Conservation (phyloP, 2,797 vertebrate genomes). For the Knipowitschia caucasica region DNA sequence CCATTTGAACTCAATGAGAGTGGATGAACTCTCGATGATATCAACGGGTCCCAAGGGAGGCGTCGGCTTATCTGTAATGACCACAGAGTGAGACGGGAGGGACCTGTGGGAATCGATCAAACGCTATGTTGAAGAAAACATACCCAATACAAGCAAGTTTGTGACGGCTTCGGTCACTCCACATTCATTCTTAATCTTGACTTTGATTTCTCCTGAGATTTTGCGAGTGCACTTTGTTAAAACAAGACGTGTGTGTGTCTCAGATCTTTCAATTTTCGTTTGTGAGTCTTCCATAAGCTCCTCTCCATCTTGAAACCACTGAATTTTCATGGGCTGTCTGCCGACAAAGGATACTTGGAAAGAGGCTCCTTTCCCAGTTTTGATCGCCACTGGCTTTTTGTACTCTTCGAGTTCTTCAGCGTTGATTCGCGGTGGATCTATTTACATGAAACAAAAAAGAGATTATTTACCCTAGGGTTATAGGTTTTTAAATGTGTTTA, state of each 20-base stretch:
- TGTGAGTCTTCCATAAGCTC: constrained; percentile 71
- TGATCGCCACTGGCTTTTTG: constrained; percentile 76
- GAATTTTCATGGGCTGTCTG: constrained; percentile 77
- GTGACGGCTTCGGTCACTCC: constrained; percentile 75
- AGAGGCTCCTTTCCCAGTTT: constrained; percentile 76
- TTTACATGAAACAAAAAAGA: neutral
- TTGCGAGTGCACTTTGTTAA: constrained; percentile 77
- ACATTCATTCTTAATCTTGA: constrained; percentile 84
- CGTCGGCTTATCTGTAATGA: constrained; percentile 81
- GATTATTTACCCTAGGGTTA: no score
- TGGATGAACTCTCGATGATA: constrained; percentile 72
- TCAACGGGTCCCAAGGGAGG: constrained; percentile 81
- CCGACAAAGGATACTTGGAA: constrained; percentile 82
- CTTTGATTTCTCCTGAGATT: constrained; percentile 81
- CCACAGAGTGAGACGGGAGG: constrained; percentile 1
- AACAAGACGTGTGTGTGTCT: constrained; percentile 69
- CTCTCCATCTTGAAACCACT: constrained; percentile 82
- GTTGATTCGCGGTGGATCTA: constrained; percentile 84
- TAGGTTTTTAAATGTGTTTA: no score
- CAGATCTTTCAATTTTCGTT: constrained; percentile 73
- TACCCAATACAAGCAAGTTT: constrained; percentile 82
- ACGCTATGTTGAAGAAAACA: constrained; percentile 15
- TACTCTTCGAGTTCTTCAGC: constrained; percentile 74
- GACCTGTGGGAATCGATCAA: neutral
- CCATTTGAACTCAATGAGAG: constrained; percentile 82